Evolutionary conservation across 2,113 vertebrate species (phyloP).

Genomic region (Eubucco bourcierii): DNA sequence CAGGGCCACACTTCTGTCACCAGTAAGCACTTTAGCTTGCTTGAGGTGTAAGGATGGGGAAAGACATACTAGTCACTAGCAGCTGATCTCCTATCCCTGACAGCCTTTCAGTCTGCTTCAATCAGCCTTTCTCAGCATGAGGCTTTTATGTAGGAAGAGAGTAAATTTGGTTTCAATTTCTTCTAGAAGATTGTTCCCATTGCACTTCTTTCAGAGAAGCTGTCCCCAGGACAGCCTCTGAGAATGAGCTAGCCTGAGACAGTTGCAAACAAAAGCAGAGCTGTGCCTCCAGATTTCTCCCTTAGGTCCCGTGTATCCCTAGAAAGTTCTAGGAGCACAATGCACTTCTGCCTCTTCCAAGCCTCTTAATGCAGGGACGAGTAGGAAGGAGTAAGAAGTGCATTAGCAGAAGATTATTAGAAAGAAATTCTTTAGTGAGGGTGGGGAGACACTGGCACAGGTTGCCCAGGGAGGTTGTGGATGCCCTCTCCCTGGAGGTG

Average conservation of each 20-base stretch:
- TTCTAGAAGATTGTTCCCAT: background rate
- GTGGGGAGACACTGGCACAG: no score
- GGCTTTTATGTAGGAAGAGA: background rate
- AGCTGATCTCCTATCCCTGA: background rate
- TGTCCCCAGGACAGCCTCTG: background rate
- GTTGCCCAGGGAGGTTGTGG: no score
- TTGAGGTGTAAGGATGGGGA: background rate
- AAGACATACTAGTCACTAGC: background rate
- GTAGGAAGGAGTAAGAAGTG: background rate
- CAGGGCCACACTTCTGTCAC: background rate
- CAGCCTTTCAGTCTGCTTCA: background rate
- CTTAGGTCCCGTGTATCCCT: background rate
- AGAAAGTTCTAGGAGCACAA: background rate
- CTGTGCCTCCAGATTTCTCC: background rate
- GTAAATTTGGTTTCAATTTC: background rate
- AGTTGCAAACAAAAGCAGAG: background rate
- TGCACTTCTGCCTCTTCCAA: background rate
- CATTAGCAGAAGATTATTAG: background rate
- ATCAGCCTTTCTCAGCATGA: background rate
- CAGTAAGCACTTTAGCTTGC: background rate
- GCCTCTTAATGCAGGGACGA: accelerated
- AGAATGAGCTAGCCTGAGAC: background rate
- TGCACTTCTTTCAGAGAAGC: background rate
- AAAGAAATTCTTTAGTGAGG: background rate
- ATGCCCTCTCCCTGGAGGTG: no score